Base-by-base conservation (phyloP, 2,888 invertebrate genomes). In the Anodontia alba region DNA sequence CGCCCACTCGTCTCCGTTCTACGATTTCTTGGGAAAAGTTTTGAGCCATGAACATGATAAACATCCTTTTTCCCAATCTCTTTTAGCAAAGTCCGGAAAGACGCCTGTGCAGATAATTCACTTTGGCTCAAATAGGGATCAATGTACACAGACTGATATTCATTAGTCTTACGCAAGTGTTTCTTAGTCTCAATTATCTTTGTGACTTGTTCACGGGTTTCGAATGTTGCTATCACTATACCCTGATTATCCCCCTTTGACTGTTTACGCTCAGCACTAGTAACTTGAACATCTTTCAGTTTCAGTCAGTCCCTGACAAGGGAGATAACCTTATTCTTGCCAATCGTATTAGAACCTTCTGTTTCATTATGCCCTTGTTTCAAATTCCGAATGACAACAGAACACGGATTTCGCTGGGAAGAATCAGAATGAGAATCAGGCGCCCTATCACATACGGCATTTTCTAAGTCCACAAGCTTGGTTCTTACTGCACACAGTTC, bases 61-160 rank as follows among this genome's bases (percentile, higher is more conserved):
- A 23, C 23, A 10, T 26, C 26, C 8, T n/a, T 26, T 57, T 57
- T 57, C 57, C 57, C 57, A 15, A 57, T 57, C 26, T 57, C 57
- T n/a, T 57, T 57, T n/a, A 57, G 57, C 26, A 57, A n/a, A 10
- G 57, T 57, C 10, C 57, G 57, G 10, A 57, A 26, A 8, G 57
- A 57, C 8, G n/a, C 23, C 26, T 57, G 57, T n/a, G 57, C n/a
- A 57, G 57, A 57, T 10, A 57, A n/a, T 57, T 57, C 57, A 23
- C 10, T 23, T 10, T 57, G 57, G 10, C 15, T 57, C 8, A 57
- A n/a, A 23, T 23, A 57, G 10, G 57, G 57, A 10, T 57, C 57
- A 57, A 57, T 57, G n/a, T 57, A 57, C n/a, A 57, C 57, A 8
- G 57, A 57, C 8, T n/a, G 57, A 57, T 57, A 57, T 10, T 57